Conservation (phyloP, 1,140 invertebrate species). For the Metaphire vulgaris region DNA sequence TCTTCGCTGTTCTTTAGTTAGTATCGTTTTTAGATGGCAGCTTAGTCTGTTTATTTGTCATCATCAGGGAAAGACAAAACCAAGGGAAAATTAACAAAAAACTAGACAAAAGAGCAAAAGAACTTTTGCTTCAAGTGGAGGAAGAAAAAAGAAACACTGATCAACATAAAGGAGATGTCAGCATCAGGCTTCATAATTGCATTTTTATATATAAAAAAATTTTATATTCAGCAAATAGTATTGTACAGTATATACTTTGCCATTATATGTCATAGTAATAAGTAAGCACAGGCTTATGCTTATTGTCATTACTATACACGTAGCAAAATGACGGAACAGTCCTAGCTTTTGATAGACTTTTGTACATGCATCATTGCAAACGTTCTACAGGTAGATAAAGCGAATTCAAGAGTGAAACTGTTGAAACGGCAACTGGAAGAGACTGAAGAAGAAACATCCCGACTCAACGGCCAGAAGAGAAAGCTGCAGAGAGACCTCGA, state of each 20-base stretch:
- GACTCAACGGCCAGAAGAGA: conserved; percentile 83
- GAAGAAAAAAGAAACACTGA: conserved; percentile 89
- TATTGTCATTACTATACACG: no score
- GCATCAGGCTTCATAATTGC: conserved; percentile 63
- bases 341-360: no score
- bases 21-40: no score
- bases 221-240: no score
- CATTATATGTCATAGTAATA: no score
- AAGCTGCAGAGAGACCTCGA: conserved; percentile 91
- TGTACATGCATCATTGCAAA: not conserved
- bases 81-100: conserved; percentile 83
- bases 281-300: no score
- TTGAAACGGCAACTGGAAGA: conserved; percentile 91
- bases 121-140: conserved; percentile 73
- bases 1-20: no score
- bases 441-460: conserved; percentile 86
- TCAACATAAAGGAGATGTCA: conserved; percentile 92
- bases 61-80: conserved; percentile 66
- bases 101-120: conserved; percentile 90
- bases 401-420: conserved; percentile 77
- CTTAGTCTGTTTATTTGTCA: no score
- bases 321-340: no score
- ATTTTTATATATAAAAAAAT: no score
- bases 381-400: conserved; percentile 54
- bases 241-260: no score